Conservation (phyloP, 2,113 vertebrate genomes). For the Ceuthmochares aereus region DNA sequence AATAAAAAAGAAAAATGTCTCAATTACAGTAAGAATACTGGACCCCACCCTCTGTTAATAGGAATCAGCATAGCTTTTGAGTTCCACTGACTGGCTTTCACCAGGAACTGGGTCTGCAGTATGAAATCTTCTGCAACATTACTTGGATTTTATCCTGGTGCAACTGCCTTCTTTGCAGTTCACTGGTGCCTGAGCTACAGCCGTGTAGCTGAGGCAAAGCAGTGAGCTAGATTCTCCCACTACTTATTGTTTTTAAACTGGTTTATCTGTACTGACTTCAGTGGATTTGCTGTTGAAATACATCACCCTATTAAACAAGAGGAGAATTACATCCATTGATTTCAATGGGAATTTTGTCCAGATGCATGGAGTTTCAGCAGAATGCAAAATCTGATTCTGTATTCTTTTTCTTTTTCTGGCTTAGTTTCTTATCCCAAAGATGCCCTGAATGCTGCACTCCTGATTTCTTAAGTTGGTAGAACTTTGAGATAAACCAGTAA, state of each 20-base stretch:
- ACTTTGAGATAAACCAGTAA: not conserved
- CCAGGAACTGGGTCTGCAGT: not conserved
- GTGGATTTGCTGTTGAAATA: conserved; percentile 16
- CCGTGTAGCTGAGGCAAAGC: conserved; percentile 8
- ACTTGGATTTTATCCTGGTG: not conserved
- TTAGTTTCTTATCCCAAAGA: not conserved
- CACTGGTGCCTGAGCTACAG: not conserved
- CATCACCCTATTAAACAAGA: conserved; percentile 8
- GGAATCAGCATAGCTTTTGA: not conserved
- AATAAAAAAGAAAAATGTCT: not conserved
- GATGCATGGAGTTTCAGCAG: not conserved
- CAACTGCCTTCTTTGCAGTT: not conserved
- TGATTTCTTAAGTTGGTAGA: not conserved
- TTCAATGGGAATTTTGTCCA: conserved; percentile 5
- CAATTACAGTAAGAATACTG: not conserved
- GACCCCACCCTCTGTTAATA: not conserved
- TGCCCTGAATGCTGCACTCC: not conserved
- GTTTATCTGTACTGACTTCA: conserved; percentile 36
- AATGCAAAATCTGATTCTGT: not conserved
- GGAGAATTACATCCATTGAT: not conserved
- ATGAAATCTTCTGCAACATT: not conserved
- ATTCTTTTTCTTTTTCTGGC: not conserved
- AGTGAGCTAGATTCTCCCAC: conserved; percentile 22
- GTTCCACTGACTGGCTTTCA: not conserved
- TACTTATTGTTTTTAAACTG: conserved; percentile 25